Conservation (phyloP, 1,140 invertebrate species). For the Drusus annulatus region DNA sequence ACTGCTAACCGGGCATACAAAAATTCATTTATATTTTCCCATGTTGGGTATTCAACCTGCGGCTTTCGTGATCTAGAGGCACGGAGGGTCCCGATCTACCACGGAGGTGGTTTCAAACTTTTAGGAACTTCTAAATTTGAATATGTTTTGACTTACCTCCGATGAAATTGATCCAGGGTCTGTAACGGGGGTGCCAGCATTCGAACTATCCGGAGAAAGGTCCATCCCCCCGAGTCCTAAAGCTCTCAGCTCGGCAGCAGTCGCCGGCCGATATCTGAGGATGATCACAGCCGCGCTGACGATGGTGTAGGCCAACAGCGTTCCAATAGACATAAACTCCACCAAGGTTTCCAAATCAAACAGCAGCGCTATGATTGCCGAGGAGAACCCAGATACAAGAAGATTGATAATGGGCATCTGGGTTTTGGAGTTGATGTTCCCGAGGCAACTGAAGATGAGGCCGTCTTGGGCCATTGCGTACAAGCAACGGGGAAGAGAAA, state of each 20-base stretch:
- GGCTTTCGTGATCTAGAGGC: no score
- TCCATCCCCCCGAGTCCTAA: slow-evolving; percentile 66
- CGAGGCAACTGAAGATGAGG: slow-evolving; percentile 86
- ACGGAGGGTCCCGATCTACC: no score
- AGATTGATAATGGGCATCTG: slow-evolving; percentile 89
- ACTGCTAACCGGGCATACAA: no score
- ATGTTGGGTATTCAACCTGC: no score
- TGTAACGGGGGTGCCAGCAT: slow-evolving; percentile 68
- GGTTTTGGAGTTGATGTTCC: slow-evolving; percentile 80
- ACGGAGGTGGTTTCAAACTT: no score
- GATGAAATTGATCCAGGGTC: slow-evolving; percentile 69
- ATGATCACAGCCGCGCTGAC: slow-evolving; percentile 92
- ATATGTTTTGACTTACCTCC: slow-evolving; percentile 60
- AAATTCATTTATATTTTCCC: no score
- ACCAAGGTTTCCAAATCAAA: slow-evolving; percentile 93
- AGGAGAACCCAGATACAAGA: slow-evolving; percentile 83
- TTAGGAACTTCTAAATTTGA: no score
- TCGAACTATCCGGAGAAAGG: slow-evolving; percentile 70
- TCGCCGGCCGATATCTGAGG: slow-evolving; percentile 81
- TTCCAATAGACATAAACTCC: slow-evolving; percentile 96
- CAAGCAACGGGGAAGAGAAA: slow-evolving; percentile 86
- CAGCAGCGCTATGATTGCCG: slow-evolving; percentile 85
- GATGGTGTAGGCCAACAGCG: slow-evolving; percentile 91
- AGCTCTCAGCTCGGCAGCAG: slow-evolving; percentile 66
- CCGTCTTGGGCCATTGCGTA: slow-evolving; percentile 94